Evolutionary conservation across 2,797 vertebrate species (phyloP), one percentile per base, ranked within the genome.

Genomic region (Smutsia temminckii): DNA sequence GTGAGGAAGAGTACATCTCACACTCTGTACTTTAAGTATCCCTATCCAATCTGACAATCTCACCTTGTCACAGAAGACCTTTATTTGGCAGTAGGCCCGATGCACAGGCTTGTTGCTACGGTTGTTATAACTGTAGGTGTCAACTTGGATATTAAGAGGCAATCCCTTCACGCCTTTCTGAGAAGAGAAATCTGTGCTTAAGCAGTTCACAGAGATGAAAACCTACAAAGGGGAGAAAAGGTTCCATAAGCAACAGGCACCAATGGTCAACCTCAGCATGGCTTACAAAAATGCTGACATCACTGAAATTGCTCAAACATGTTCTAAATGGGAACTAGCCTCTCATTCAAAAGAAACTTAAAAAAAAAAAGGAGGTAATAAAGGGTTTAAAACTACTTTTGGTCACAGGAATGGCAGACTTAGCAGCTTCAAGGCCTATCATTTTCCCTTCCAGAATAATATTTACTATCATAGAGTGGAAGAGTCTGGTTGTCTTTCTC

Each of bases 91-190:
- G 98, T 98, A 99, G 72, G 99, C 99, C 7, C 99, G 99, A 98
- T 99, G 99, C 95, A 99, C 99, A 46, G 99, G 99, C 96, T 99
- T 99, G 98, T 99, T 99, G 98, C 99, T 99, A 95, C 99, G 99
- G 98, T 99, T 99, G 98, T 99, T 99, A 98, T 99, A 99, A 98
- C 99, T 99, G 98, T 99, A 99, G 11, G 99, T 99, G 98, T 99
- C 99, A 0, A 99, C 99, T 97, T 99, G 99, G 94, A 99, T 98
- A 98, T 99, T 99, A 59, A 99, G 98, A 0, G 99, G 99, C 10
- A 99, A 98, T 25, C 99, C 99, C 97, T 99, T 99, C 93, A 99
- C 99, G 3, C 99, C 99, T 84, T 99, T 99, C 98, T 99, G 99
- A 66, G 99, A 99, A 49, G 99, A 99, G 98, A 99, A 99, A 96